Conservation (phyloP, 1,140 invertebrate species). For the Drosophila mojavensis region DNA sequence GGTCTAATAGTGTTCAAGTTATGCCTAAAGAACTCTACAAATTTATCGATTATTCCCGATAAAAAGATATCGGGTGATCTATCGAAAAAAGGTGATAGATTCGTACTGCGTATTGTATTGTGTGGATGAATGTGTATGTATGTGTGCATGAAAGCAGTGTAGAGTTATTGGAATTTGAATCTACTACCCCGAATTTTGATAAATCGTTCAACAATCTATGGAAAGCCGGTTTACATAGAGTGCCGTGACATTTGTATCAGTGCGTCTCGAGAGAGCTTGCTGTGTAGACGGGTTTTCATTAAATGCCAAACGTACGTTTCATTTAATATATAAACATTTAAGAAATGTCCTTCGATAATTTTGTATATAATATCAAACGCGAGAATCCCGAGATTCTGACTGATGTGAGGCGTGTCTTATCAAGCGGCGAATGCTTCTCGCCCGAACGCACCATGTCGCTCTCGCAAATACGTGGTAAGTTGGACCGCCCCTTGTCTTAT, state of each 20-base stretch:
- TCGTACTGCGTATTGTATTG: no score
- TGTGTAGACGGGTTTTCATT: neutral
- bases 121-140: no score
- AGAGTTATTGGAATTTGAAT: slow-evolving; percentile 3
- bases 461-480: slow-evolving; percentile 61
- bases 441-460: slow-evolving; percentile 54
- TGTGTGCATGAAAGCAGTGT: no score
- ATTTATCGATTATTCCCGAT: no score
- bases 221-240: slow-evolving; percentile 49
- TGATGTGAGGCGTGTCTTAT: slow-evolving; percentile 40
- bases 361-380: slow-evolving; percentile 47
- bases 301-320: neutral
- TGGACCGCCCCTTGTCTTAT: neutral
- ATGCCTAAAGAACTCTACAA: no score
- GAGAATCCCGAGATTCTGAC: slow-evolving; percentile 37
- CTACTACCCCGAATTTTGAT: slow-evolving; percentile 44
- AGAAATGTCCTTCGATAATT: slow-evolving; percentile 50
- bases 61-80: no score
- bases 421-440: slow-evolving; percentile 26
- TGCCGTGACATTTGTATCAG: slow-evolving; percentile 1
- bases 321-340: neutral
- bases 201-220: neutral
- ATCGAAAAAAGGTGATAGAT: no score
- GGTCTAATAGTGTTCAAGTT: no score
- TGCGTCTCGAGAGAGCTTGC: neutral